phyloP scores from a whole-genome alignment of 1,140 invertebrate species.

The Vollenhovia emeryi region DNA sequence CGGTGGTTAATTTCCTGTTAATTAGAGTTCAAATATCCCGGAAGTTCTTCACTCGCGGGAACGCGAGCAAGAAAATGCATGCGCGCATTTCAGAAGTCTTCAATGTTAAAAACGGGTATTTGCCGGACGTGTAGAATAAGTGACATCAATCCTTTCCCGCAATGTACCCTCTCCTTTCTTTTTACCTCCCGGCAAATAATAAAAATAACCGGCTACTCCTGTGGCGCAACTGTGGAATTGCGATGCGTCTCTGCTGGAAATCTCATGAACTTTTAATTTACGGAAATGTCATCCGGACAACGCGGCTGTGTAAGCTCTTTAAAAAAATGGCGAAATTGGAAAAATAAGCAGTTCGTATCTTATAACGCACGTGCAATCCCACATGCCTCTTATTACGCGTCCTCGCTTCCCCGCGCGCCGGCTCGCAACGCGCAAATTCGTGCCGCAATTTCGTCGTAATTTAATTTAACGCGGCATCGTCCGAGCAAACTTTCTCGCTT shows the following conservation, averaged over 20 bases:
- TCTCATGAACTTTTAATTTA: conserved; percentile 29
- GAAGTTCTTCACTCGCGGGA: background rate
- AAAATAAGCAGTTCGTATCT: conserved; percentile 48
- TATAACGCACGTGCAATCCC: conserved; percentile 27
- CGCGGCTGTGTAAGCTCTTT: background rate
- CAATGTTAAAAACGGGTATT: background rate
- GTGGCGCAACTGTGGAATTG: background rate
- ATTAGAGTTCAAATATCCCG: conserved; percentile 12
- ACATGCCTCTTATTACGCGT: conserved; percentile 30
- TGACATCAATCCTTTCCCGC: background rate
- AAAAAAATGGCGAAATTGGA: conserved; percentile 10
- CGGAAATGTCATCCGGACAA: background rate
- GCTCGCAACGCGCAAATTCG: conserved; percentile 65
- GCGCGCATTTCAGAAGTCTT: background rate
- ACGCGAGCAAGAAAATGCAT: background rate
- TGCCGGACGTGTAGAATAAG: background rate
- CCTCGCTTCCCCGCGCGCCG: background rate
- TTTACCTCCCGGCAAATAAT: background rate
- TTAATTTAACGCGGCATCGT: conserved; percentile 71
- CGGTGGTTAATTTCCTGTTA: background rate
- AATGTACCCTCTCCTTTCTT: background rate
- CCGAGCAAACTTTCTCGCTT: conserved; percentile 69
- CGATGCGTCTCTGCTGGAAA: background rate
- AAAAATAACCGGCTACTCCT: background rate
- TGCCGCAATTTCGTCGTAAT: conserved; percentile 68